Percentiles rank a stretch among this genome's conserved stretches.
phyloP scores from a whole-genome alignment of 2,888 invertebrate species.

The Rhagonycha fulva region DNA sequence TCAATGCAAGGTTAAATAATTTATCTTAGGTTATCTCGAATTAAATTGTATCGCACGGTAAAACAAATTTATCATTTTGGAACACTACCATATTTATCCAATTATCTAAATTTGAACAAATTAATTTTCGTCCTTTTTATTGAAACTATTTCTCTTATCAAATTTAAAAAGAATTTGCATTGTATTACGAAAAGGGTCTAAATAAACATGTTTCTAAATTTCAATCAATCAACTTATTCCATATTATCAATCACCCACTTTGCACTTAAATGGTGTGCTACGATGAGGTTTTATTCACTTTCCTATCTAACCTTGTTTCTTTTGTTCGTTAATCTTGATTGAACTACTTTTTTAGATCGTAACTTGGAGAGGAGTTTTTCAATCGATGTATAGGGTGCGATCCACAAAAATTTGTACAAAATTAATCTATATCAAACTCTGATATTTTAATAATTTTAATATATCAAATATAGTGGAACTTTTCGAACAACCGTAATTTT shows the following conservation, averaged over 20 bases:
- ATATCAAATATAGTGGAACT: no score
- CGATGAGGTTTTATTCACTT: conserved; percentile 37
- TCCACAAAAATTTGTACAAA: background rate
- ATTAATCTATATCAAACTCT: background rate
- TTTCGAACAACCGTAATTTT: no score
- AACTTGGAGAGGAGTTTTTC: conserved; percentile 23
- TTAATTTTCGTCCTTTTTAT: background rate
- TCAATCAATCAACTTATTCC: conserved; percentile 40
- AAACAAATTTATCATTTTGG: background rate
- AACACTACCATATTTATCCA: background rate
- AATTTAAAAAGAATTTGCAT: background rate
- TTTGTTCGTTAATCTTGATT: conserved; percentile 40
- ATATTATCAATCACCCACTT: conserved; percentile 41
- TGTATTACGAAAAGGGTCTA: background rate
- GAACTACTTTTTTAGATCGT: conserved; percentile 39
- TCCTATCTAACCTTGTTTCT: conserved; percentile 38
- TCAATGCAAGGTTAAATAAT: background rate
- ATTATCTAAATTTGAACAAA: background rate
- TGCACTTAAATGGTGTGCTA: conserved; percentile 38
- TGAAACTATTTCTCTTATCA: background rate
- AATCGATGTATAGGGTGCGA: conserved; percentile 14
- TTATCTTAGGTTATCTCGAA: background rate
- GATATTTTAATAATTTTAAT: no score
- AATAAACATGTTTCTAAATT: conserved; percentile 22
- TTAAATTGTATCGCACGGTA: background rate